Evolutionary conservation across 2,888 invertebrate genomes (phyloP).

Genomic region (Diploptera punctata): DNA sequence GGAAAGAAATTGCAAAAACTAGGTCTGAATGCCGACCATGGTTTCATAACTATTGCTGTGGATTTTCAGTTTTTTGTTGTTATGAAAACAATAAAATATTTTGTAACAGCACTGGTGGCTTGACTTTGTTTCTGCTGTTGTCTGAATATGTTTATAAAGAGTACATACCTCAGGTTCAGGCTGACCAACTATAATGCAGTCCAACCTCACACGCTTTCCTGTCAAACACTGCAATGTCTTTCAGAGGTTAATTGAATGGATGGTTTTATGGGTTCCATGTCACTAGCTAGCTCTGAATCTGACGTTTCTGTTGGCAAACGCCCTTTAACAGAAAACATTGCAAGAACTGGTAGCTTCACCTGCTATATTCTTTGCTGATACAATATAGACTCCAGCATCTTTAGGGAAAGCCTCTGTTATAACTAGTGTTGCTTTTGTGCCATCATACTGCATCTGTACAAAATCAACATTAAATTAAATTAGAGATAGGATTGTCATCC

Average conservation of each 20-base stretch:
- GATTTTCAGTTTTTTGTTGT: no score
- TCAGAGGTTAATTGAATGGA: constrained; percentile 71
- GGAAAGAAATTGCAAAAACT: no score
- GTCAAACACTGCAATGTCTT: constrained; percentile 71
- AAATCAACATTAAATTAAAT: no score
- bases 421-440: constrained; percentile 69
- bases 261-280: constrained; percentile 76
- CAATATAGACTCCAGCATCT: constrained; percentile 76
- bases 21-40: no score
- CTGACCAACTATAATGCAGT: constrained; percentile 79
- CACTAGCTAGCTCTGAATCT: constrained; percentile 72
- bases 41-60: no score
- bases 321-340: constrained; percentile 68
- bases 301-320: constrained; percentile 72
- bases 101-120: no score
- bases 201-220: constrained; percentile 71
- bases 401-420: constrained; percentile 78
- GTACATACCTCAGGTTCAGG: constrained; percentile 77
- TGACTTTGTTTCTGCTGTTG: no score
- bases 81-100: no score
- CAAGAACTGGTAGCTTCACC: constrained; percentile 73
- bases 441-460: constrained; percentile 56
- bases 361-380: constrained; percentile 70
- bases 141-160: no score
- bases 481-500: no score